phyloP scores from a whole-genome alignment of 2,113 vertebrate species.

The Leiothrix lutea region DNA sequence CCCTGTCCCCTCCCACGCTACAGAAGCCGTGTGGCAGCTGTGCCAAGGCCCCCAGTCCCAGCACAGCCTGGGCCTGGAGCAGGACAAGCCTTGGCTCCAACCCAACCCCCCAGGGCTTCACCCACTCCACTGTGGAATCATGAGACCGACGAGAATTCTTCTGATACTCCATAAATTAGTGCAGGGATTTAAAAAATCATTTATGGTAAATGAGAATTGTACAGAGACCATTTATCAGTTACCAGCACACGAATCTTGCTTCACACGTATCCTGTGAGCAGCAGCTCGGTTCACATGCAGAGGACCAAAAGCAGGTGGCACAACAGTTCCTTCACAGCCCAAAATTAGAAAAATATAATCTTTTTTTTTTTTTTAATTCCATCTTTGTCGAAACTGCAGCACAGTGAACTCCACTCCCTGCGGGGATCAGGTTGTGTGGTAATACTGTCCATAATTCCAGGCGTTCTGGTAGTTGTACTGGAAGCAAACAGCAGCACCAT shows the following conservation, averaged over 20 bases:
- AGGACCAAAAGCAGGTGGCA: slow-evolving; percentile 68
- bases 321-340: slow-evolving; percentile 71
- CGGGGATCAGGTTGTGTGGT: slow-evolving; percentile 89
- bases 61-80: neutral
- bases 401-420: neutral
- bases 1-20: neutral
- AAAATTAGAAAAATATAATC: slow-evolving; percentile 69
- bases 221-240: slow-evolving; percentile 50
- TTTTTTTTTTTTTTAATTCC: slow-evolving; percentile 28
- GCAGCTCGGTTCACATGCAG: slow-evolving; percentile 54
- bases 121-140: neutral
- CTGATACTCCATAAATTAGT: slow-evolving; percentile 67
- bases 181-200: slow-evolving; percentile 57
- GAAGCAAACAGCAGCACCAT: neutral
- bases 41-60: neutral
- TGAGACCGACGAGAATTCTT: slow-evolving; percentile 31
- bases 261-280: slow-evolving; percentile 57
- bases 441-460: slow-evolving; percentile 98
- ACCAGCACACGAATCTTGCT: slow-evolving; percentile 63
- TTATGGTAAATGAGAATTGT: slow-evolving; percentile 56
- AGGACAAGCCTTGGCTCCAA: neutral
- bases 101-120: neutral
- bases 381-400: slow-evolving; percentile 33
- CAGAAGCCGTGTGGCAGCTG: neutral
- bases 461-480: slow-evolving; percentile 92